Conservation (phyloP, 2,113 vertebrate species). For the Desmodus rotundus region DNA sequence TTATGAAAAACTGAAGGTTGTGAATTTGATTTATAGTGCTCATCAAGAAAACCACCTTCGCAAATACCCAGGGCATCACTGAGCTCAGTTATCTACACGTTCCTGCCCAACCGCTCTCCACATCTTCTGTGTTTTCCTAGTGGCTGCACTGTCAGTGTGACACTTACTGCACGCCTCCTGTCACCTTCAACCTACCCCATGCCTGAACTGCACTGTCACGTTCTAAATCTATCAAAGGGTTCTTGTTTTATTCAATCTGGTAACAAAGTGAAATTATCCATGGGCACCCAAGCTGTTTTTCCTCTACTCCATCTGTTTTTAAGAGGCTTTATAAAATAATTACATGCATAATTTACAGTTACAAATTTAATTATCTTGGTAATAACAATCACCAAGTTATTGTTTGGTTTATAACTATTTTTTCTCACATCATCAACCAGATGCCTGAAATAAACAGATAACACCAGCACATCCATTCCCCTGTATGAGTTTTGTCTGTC, state of each 20-base stretch:
- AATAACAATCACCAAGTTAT: not conserved
- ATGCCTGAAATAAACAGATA: not conserved
- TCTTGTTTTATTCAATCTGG: slow-evolving; percentile 1
- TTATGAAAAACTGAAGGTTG: not conserved
- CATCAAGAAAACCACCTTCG: not conserved
- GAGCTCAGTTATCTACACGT: not conserved
- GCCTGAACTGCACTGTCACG: not conserved
- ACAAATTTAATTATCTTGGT: not conserved
- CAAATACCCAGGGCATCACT: not conserved
- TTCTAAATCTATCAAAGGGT: not conserved
- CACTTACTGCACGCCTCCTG: fast-evolving
- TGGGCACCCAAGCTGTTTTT: not conserved
- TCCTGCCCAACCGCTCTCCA: not conserved
- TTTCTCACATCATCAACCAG: not conserved
- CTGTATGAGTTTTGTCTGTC: not conserved
- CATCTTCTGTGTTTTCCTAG: not conserved
- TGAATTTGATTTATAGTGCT: not conserved
- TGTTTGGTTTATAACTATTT: not conserved
- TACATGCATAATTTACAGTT: not conserved
- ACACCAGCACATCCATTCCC: not conserved
- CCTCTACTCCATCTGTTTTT: not conserved
- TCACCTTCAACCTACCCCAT: not conserved
- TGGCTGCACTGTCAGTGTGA: not conserved
- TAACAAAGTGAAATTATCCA: not conserved
- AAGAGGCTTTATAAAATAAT: slow-evolving; percentile 30